Evolutionary conservation across 2,113 vertebrate genomes (phyloP).

Genomic region (Hemicordylus capensis): DNA sequence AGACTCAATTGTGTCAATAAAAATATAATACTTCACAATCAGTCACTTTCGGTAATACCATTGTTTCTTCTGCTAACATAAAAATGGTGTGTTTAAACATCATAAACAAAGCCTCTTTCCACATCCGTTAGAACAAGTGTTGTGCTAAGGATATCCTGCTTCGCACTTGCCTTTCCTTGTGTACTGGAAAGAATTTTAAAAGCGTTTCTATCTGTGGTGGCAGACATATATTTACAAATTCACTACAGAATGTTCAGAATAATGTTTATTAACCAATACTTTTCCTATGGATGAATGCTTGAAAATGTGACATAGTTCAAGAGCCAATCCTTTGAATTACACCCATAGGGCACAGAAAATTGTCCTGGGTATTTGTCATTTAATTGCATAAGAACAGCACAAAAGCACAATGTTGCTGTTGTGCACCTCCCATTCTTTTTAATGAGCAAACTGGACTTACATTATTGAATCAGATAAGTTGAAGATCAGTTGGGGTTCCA

Average conservation of each 20-base stretch:
- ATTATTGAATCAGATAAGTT: no score
- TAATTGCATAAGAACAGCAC: not conserved
- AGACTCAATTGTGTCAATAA: constrained; percentile 41
- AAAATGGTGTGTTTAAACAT: constrained; percentile 32
- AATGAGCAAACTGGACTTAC: not conserved
- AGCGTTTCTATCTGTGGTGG: constrained; percentile 14
- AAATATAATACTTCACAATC: constrained; percentile 30
- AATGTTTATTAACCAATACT: constrained; percentile 22
- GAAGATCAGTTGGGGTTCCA: not conserved
- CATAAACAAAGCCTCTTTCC: not conserved
- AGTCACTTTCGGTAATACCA: constrained; percentile 13
- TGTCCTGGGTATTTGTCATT: not conserved
- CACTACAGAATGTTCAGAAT: constrained; percentile 6
- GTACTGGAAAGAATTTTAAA: constrained; percentile 28
- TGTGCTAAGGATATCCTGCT: constrained; percentile 48
- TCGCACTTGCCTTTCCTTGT: not conserved
- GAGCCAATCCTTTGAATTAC: not conserved
- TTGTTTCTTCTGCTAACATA: constrained; percentile 23
- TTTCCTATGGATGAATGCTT: not conserved
- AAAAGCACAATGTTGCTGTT: not conserved
- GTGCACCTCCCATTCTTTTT: not conserved
- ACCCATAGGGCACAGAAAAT: not conserved
- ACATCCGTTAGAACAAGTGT: constrained; percentile 23
- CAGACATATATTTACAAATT: constrained; percentile 6
- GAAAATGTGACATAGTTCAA: constrained; percentile 1